phyloP scores from a whole-genome alignment of 2,797 vertebrate species.

The Novumbra hubbsi region DNA sequence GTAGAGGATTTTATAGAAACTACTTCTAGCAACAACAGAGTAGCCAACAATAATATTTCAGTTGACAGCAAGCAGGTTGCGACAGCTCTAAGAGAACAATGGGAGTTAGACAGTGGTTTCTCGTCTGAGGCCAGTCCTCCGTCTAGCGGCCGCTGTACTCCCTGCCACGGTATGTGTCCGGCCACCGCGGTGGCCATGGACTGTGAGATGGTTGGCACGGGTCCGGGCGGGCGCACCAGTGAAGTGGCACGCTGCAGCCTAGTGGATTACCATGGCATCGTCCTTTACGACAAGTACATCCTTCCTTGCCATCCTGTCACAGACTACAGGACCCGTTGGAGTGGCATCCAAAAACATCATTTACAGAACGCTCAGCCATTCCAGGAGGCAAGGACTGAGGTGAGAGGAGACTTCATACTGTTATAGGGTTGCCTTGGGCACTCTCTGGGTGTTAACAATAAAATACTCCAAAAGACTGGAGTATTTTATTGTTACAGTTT shows the following conservation, averaged over 20 bases:
- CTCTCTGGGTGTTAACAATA: not conserved
- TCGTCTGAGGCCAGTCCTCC: slow-evolving; percentile 66
- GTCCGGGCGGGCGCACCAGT: slow-evolving; percentile 76
- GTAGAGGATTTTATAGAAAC: not conserved
- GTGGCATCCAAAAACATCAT: slow-evolving; percentile 83
- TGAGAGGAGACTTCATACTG: slow-evolving; percentile 52
- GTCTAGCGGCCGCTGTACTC: slow-evolving; percentile 63
- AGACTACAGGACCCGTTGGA: slow-evolving; percentile 91
- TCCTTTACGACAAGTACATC: slow-evolving; percentile 90
- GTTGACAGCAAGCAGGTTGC: not conserved
- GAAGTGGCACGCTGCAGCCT: slow-evolving; percentile 92
- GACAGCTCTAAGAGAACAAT: slow-evolving; percentile 36
- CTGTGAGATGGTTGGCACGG: slow-evolving; percentile 98
- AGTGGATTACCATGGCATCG: slow-evolving; percentile 81
- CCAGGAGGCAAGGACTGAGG: slow-evolving; percentile 82
- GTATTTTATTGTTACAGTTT: not conserved
- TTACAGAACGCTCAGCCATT: slow-evolving; percentile 80
- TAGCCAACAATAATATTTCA: not conserved
- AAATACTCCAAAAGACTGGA: not conserved
- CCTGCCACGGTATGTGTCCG: slow-evolving; percentile 41
- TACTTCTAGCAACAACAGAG: not conserved
- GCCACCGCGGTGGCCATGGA: slow-evolving; percentile 82
- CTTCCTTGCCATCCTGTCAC: slow-evolving; percentile 76
- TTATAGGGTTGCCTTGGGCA: not conserved
- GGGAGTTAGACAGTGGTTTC: slow-evolving; percentile 75